Evolutionary conservation across 2,113 vertebrate genomes (phyloP).

Genomic region (Notarius quadriscutis): DNA sequence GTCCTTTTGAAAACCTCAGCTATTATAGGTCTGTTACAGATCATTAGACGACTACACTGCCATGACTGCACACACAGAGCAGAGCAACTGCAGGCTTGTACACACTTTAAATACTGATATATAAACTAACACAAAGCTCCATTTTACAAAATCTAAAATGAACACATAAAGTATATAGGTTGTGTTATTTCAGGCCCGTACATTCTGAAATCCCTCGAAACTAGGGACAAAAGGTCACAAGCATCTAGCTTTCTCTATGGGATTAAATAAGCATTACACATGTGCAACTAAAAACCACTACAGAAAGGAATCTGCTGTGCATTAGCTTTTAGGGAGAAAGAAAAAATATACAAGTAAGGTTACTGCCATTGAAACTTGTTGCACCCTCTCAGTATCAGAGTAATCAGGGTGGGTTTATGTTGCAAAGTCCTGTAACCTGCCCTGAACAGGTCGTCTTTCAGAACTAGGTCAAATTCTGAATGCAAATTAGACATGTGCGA

Average conservation of each 20-base stretch:
- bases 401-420: constrained; percentile 11
- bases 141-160: neutral
- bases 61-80: neutral
- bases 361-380: constrained; percentile 14
- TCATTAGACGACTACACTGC: constrained; percentile 48
- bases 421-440: neutral
- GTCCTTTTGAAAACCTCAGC: constrained; percentile 41
- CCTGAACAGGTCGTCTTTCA: neutral
- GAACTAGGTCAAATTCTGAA: neutral
- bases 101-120: neutral
- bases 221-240: constrained; percentile 2
- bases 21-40: constrained; percentile 55
- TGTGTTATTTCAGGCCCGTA: neutral
- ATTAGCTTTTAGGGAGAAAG: neutral
- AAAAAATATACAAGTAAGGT: constrained; percentile 19
- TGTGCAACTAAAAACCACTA: neutral
- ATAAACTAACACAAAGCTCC: neutral
- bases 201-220: constrained; percentile 21
- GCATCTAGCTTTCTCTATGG: neutral
- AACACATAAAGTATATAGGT: neutral
- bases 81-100: neutral
- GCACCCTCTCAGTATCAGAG: neutral
- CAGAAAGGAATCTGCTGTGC: neutral
- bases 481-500: neutral
- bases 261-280: neutral